phyloP scores from a whole-genome alignment of 2,797 vertebrate species.

The Danio choprae region DNA sequence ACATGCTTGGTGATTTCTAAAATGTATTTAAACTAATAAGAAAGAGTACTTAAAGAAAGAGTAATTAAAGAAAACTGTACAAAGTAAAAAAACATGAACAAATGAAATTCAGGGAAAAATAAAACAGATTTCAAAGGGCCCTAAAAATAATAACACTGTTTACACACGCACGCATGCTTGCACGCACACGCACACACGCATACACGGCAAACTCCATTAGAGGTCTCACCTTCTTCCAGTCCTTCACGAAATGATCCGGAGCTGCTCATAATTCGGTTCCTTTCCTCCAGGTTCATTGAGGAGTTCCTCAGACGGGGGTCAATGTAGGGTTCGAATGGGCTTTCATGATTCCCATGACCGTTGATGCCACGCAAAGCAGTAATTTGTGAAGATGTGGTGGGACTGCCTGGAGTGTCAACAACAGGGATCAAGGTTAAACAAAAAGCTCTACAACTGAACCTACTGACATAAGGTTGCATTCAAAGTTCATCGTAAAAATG shows the following conservation, averaged over 20 bases:
- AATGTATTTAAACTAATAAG: too few relatives aligned
- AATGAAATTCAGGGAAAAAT: too few relatives aligned
- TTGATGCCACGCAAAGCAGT: conserved; percentile 75
- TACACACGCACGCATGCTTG: too few relatives aligned
- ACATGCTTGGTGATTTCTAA: too few relatives aligned
- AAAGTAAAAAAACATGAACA: too few relatives aligned
- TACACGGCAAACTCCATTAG: not conserved
- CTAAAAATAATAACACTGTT: too few relatives aligned
- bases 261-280: conserved; percentile 84
- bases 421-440: conserved; percentile 25
- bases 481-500: conserved; percentile 16
- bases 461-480: not conserved
- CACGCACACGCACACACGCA: not conserved
- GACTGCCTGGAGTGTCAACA: conserved; percentile 75
- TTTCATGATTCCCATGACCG: conserved; percentile 79
- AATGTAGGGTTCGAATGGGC: conserved; percentile 76
- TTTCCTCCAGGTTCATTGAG: conserved; percentile 86
- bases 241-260: conserved; percentile 87
- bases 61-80: too few relatives aligned
- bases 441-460: not conserved
- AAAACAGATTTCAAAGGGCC: not conserved
- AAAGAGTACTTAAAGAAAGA: too few relatives aligned
- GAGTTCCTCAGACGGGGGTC: conserved; percentile 85
- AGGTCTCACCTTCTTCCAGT: conserved; percentile 85
- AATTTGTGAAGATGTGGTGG: conserved; percentile 79